These are phyloP conservation scores for Willowsia nigromaculata DNA, from an alignment of 2,888 invertebrate species.

Conservation along the genomic window DNA sequence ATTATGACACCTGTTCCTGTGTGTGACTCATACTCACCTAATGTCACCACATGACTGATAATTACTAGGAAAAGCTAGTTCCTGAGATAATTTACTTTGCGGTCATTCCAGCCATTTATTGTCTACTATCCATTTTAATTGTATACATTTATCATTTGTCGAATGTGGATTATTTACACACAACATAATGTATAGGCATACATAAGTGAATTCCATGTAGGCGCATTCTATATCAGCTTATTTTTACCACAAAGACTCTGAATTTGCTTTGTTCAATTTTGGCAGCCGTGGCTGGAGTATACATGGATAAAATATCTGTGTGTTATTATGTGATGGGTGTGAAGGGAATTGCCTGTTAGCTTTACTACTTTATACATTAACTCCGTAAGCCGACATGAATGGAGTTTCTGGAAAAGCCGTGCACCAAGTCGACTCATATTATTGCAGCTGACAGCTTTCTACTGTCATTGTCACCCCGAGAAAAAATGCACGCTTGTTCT, in stretches of 20 bases:
- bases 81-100: neutral
- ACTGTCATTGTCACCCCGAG: constrained; percentile 73
- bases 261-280: neutral
- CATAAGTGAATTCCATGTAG: neutral
- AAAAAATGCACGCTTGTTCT: constrained; percentile 34
- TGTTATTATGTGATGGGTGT: neutral
- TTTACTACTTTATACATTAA: constrained; percentile 21
- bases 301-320: neutral
- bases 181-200: neutral
- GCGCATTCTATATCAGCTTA: neutral
- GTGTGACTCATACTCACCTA: neutral
- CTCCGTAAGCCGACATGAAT: constrained; percentile 35
- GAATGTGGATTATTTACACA: neutral
- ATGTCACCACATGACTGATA: neutral
- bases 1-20: neutral
- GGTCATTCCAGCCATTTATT: neutral
- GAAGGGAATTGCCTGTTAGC: constrained; percentile 43
- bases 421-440: constrained; percentile 54
- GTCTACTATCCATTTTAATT: neutral
- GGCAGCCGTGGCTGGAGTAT: neutral
- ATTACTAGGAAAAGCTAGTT: neutral
- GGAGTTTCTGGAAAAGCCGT: constrained; percentile 29
- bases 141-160: neutral
- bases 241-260: neutral
- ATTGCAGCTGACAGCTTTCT: constrained; percentile 73